Conservation (phyloP, 2,888 invertebrate species). For the Apotomis turbidana region DNA sequence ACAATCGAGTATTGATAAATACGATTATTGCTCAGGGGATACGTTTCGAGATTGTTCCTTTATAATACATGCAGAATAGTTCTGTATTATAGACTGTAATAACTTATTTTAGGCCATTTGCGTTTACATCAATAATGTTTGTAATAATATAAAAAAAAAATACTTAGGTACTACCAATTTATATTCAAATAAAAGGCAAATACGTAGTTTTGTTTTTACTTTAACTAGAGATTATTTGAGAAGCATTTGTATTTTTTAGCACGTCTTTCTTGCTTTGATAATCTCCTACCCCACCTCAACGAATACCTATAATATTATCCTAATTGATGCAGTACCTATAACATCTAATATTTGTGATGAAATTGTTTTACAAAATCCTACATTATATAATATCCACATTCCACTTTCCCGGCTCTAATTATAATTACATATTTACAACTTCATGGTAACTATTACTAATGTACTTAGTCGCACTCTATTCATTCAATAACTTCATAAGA, state of each 20-base stretch:
- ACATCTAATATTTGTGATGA: conserved; percentile 12
- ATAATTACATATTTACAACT: conserved; percentile 49
- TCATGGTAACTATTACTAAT: conserved; percentile 61
- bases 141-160: background rate
- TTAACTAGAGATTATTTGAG: no score
- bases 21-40: conserved; percentile 23
- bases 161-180: background rate
- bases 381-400: conserved; percentile 61
- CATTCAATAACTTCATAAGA: conserved; percentile 31
- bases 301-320: conserved; percentile 10
- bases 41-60: background rate
- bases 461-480: conserved; percentile 35
- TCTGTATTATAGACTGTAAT: background rate
- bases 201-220: no score
- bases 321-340: conserved; percentile 11
- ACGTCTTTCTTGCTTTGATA: no score
- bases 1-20: conserved; percentile 33
- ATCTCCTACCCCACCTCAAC: background rate
- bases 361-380: conserved; percentile 37
- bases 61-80: background rate
- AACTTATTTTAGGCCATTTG: conserved; percentile 9
- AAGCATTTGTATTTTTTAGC: no score
- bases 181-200: background rate
- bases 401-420: conserved; percentile 78
- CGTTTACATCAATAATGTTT: background rate